Evolutionary conservation across 2,113 vertebrate genomes (phyloP).

Genomic region (Piprites chloris): DNA sequence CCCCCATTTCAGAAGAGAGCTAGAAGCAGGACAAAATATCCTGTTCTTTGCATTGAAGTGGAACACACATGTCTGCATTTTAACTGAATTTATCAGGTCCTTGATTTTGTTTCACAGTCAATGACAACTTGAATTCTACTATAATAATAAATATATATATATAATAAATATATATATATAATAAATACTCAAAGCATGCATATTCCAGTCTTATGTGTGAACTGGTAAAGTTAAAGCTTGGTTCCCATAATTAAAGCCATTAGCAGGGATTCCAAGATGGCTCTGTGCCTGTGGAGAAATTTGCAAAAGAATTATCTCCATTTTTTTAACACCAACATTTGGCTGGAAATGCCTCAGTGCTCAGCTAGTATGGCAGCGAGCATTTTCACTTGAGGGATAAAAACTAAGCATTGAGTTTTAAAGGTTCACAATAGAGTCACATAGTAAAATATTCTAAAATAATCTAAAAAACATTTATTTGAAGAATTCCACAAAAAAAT

Average conservation of each 20-base stretch:
- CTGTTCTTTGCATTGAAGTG: neutral
- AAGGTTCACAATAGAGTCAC: neutral
- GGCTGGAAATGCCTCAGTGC: neutral
- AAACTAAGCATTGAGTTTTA: neutral
- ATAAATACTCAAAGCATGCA: constrained; percentile 7
- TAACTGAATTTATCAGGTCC: constrained; percentile 6
- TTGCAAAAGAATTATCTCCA: neutral
- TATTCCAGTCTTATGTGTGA: neutral
- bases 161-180: too few species aligned
- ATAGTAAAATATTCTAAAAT: neutral
- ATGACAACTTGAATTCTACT: neutral
- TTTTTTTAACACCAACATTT: neutral
- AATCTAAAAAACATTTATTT: neutral
- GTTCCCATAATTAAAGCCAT: neutral
- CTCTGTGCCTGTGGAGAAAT: neutral
- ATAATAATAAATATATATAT: too few species aligned
- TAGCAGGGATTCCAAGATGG: neutral
- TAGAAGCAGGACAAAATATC: neutral
- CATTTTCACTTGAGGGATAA: neutral
- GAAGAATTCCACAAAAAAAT: neutral
- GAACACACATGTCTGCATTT: constrained; percentile 4
- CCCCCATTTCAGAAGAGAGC: neutral
- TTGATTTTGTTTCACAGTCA: neutral
- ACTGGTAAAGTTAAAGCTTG: neutral
- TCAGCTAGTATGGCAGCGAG: neutral